These are phyloP conservation scores for Nestor notabilis DNA, from an alignment of 2,113 vertebrate genomes.

Conservation along the genomic window DNA sequence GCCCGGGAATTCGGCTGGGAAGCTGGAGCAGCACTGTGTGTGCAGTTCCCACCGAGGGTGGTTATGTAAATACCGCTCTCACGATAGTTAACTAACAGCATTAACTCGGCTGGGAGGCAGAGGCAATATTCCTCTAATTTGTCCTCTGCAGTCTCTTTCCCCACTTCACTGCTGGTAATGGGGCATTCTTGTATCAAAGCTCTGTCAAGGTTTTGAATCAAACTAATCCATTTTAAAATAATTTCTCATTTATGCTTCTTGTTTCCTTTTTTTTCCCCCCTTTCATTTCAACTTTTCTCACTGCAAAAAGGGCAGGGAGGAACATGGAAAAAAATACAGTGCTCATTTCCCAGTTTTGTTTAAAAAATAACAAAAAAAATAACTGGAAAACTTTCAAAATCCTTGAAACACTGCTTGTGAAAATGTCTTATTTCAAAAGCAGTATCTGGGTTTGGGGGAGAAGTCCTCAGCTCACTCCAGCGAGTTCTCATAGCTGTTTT, in stretches of 20 bases:
- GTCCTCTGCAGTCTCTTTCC: background rate
- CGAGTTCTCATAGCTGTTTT: background rate
- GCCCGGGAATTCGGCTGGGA: background rate
- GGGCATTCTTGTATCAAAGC: background rate
- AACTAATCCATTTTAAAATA: background rate
- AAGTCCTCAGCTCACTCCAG: background rate
- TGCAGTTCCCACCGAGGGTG: background rate
- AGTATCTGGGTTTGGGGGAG: background rate
- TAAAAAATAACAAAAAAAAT: background rate
- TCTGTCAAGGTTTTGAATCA: background rate
- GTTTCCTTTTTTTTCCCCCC: background rate
- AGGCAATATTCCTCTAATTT: background rate
- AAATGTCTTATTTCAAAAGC: background rate
- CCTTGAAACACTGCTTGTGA: background rate
- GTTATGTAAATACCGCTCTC: background rate
- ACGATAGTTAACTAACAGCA: background rate
- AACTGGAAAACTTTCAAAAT: conserved; percentile 14
- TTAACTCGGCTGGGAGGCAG: background rate
- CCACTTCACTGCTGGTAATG: background rate
- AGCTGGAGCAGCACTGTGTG: background rate
- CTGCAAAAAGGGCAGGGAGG: background rate
- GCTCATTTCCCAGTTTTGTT: conserved; percentile 4
- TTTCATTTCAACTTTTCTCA: background rate
- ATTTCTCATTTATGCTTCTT: background rate
- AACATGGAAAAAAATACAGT: background rate